Conservation (phyloP, 2,888 invertebrate genomes). For the Helicoverpa assulta region DNA sequence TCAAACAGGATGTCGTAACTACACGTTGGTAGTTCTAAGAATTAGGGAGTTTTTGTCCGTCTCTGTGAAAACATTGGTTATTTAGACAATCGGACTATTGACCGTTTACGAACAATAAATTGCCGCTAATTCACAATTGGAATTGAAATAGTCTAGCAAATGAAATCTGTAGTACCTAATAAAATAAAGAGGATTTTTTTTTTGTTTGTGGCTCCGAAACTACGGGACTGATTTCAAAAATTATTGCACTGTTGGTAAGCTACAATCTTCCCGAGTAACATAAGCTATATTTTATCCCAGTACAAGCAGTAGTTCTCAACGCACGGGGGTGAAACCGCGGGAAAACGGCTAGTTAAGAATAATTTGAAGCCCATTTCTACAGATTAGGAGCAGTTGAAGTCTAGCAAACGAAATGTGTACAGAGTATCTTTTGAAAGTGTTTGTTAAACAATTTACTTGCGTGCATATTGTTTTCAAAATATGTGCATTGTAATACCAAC, state of each 20-base stretch:
- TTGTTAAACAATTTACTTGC: conserved; percentile 33
- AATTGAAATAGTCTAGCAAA: too few species aligned
- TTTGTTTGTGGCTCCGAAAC: too few species aligned
- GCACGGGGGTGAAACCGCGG: too few species aligned
- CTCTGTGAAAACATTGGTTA: conserved; percentile 16
- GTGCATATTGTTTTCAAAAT: conserved; percentile 54
- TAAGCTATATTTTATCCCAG: too few species aligned
- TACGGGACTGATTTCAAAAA: too few species aligned
- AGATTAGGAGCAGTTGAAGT: conserved; percentile 30
- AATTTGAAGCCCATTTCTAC: conserved; percentile 1
- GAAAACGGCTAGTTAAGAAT: too few species aligned
- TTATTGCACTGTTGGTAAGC: too few species aligned
- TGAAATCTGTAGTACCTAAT: too few species aligned
- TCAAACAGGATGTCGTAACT: conserved; percentile 81
- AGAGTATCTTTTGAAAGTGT: conserved; percentile 21
- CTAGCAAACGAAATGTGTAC: conserved; percentile 4
- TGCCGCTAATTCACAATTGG: neutral
- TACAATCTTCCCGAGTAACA: too few species aligned
- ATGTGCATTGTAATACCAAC: conserved; percentile 40
- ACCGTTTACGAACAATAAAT: conserved; percentile 12
- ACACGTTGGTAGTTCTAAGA: conserved; percentile 55
- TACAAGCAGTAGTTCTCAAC: too few species aligned
- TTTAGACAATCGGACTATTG: conserved; percentile 29
- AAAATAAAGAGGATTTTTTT: too few species aligned
- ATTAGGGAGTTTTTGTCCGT: conserved; percentile 26